Conservation (phyloP, 2,113 vertebrate species). For the Cephalopholis sonnerati region DNA sequence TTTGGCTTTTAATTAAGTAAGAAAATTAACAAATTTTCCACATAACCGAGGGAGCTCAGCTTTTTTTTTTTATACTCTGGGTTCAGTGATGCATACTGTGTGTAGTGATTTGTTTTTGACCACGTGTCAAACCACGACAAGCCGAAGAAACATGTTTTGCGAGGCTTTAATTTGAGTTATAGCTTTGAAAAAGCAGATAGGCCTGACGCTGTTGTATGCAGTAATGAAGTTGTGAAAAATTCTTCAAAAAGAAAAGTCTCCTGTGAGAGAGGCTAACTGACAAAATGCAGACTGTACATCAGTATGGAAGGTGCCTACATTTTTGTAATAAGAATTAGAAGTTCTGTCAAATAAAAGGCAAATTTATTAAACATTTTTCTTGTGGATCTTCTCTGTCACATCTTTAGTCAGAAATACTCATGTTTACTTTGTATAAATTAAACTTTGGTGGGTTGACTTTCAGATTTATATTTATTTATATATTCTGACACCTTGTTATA, state of each 20-base stretch:
- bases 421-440: background rate
- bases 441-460: background rate
- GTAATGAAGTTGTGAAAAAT: slow-evolving; percentile 12
- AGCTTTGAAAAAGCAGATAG: slow-evolving; percentile 18
- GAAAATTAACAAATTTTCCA: background rate
- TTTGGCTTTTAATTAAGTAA: slow-evolving; percentile 33
- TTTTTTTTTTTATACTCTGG: background rate
- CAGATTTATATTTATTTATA: background rate
- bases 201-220: slow-evolving; percentile 21
- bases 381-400: background rate
- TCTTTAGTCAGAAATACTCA: background rate
- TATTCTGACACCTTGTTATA: background rate
- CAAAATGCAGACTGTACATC: slow-evolving; percentile 33
- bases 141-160: slow-evolving; percentile 23
- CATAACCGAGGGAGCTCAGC: background rate
- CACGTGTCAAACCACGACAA: slow-evolving; percentile 7
- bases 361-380: slow-evolving; percentile 45
- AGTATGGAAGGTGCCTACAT: slow-evolving; percentile 60
- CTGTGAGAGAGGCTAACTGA: slow-evolving; percentile 21
- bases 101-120: slow-evolving; percentile 30
- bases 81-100: slow-evolving; percentile 11
- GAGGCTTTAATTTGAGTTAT: slow-evolving; percentile 41
- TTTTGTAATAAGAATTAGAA: slow-evolving; percentile 67
- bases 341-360: slow-evolving; percentile 72
- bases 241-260: slow-evolving; percentile 14